These are phyloP conservation scores for Microctenopoma stevenorrisi DNA, from an alignment of 2,797 vertebrate species.

Conservation along the genomic window DNA sequence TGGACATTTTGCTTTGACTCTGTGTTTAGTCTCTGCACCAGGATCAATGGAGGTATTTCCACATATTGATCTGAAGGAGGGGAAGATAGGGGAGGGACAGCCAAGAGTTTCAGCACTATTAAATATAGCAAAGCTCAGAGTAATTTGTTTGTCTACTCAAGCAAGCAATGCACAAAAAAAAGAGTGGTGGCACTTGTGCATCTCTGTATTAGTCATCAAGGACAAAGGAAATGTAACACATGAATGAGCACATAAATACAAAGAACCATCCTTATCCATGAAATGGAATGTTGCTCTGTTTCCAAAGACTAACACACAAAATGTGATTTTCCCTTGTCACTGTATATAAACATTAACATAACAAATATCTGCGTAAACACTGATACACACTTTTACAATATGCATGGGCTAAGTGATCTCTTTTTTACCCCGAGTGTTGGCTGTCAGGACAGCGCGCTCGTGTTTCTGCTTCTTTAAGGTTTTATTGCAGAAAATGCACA, in stretches of 20 bases:
- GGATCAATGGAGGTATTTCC: slow-evolving; percentile 78
- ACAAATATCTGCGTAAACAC: too few relatives aligned
- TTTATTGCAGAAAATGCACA: too few relatives aligned
- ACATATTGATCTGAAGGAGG: slow-evolving; percentile 72
- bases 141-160: slow-evolving; percentile 17
- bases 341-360: too few relatives aligned
- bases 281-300: too few relatives aligned
- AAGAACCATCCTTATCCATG: background rate
- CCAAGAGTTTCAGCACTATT: slow-evolving; percentile 67
- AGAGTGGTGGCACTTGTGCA: background rate
- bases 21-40: slow-evolving; percentile 49
- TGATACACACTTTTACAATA: too few relatives aligned
- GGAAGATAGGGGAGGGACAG: slow-evolving; percentile 60
- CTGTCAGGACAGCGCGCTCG: too few relatives aligned
- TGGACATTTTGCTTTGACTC: slow-evolving; percentile 43
- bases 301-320: too few relatives aligned
- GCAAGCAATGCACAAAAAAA: background rate
- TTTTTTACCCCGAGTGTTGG: too few relatives aligned
- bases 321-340: too few relatives aligned
- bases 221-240: background rate
- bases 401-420: too few relatives aligned
- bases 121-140: slow-evolving; percentile 53
- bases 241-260: background rate
- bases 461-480: too few relatives aligned
- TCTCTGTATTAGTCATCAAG: background rate